Evolutionary conservation across 2,888 invertebrate species (phyloP).

Genomic region (Pocota personata): DNA sequence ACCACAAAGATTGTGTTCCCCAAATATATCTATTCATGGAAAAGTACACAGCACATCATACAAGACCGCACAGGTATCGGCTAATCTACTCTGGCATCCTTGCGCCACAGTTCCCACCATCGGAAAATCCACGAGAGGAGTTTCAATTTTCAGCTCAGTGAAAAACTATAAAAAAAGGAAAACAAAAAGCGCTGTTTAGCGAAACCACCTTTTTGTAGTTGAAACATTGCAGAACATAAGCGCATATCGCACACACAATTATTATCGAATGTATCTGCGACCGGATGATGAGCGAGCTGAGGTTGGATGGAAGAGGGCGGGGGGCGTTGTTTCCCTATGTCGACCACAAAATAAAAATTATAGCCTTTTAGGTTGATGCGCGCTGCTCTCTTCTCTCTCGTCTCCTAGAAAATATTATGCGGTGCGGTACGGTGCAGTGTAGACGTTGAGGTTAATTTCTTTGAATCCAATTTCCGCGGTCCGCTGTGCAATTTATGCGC

Average conservation of each 20-base stretch:
- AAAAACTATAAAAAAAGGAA: slow-evolving; percentile 6
- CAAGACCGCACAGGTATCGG: slow-evolving; percentile 39
- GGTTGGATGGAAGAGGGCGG: slow-evolving; percentile 15
- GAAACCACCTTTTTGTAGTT: slow-evolving; percentile 70
- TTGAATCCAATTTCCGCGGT: slow-evolving; percentile 74
- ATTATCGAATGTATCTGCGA: slow-evolving; percentile 62
- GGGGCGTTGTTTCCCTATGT: slow-evolving; percentile 69
- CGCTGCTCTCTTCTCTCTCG: background rate
- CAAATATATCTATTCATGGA: slow-evolving; percentile 45
- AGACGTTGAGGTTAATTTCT: slow-evolving; percentile 73
- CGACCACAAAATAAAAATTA: slow-evolving; percentile 72
- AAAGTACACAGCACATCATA: slow-evolving; percentile 3
- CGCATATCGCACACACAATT: slow-evolving; percentile 72
- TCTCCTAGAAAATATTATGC: background rate
- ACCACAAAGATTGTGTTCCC: slow-evolving; percentile 40
- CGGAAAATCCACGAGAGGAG: slow-evolving; percentile 57
- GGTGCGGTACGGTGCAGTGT: slow-evolving; percentile 25
- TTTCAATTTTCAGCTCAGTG: slow-evolving; percentile 57
- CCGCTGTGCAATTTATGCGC: slow-evolving; percentile 73
- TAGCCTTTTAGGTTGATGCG: slow-evolving; percentile 60
- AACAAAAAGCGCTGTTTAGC: slow-evolving; percentile 45
- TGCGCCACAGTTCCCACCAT: slow-evolving; percentile 55
- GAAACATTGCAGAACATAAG: slow-evolving; percentile 69
- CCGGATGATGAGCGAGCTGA: slow-evolving; percentile 1
- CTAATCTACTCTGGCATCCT: slow-evolving; percentile 48